Evolutionary conservation across 2,888 invertebrate species (phyloP).

Genomic region (Campoletis raptor): DNA sequence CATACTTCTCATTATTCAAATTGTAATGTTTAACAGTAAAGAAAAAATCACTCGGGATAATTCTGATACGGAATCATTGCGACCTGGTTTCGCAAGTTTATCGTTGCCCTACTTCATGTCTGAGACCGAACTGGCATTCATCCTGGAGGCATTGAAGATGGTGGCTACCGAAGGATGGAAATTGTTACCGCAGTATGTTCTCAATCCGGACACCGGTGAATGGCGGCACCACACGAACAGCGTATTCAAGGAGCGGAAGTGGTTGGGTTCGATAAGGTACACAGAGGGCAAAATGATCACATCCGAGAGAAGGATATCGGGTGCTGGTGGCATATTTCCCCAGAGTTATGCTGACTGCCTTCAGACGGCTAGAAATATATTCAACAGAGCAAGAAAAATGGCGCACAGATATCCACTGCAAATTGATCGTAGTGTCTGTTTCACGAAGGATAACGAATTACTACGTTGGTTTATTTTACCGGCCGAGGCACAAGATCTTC

Average conservation of each 20-base stretch:
- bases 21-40: constrained; percentile 69
- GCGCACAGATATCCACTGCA: constrained; percentile 91
- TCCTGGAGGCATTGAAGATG: constrained; percentile 94
- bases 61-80: constrained; percentile 89
- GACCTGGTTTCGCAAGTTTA: constrained; percentile 95
- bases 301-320: constrained; percentile 90
- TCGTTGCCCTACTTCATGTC: constrained; percentile 95
- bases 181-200: constrained; percentile 93
- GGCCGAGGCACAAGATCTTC: constrained; percentile 92
- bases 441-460: constrained; percentile 88
- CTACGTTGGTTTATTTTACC: constrained; percentile 96
- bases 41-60: constrained; percentile 78
- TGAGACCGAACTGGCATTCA: constrained; percentile 92
- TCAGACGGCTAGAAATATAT: constrained; percentile 91
- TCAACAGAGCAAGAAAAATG: constrained; percentile 91
- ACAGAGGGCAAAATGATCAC: constrained; percentile 91
- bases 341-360: constrained; percentile 92
- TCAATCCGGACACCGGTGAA: constrained; percentile 95
- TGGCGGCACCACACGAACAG: constrained; percentile 94
- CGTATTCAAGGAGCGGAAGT: constrained; percentile 92
- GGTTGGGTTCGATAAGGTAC: constrained; percentile 92
- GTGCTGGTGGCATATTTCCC: constrained; percentile 90
- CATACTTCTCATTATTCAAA: constrained; percentile 6
- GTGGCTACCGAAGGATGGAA: constrained; percentile 96
- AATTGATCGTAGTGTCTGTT: constrained; percentile 90